Conservation (phyloP, 2,113 vertebrate species). For the Glaucidium brasilianum region DNA sequence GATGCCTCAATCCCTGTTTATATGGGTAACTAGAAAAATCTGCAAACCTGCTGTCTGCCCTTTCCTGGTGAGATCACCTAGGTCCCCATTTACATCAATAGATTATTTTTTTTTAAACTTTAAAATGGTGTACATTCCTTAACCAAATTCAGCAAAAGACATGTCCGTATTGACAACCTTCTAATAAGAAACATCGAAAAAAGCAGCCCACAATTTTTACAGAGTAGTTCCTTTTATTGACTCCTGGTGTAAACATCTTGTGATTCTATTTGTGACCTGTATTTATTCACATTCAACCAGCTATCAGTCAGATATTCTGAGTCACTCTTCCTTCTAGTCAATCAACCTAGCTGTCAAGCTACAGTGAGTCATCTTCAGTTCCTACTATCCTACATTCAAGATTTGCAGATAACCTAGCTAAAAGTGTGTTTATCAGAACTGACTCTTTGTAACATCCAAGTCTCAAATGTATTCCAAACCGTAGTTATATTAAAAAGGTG, state of each 20-base stretch:
- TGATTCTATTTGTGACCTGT: not conserved
- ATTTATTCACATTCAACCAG: not conserved
- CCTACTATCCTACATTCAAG: not conserved
- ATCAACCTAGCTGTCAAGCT: not conserved
- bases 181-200: not conserved
- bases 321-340: not conserved
- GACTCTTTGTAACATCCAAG: not conserved
- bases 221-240: not conserved
- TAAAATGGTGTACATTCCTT: not conserved
- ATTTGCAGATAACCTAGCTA: not conserved
- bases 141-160: not conserved
- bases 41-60: not conserved
- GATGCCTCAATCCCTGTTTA: not conserved
- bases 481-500: not conserved
- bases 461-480: not conserved
- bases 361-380: not conserved
- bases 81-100: not conserved
- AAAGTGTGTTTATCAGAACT: not conserved
- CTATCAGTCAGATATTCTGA: not conserved
- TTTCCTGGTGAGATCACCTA: not conserved
- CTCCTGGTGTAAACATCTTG: not conserved
- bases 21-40: not conserved
- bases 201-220: not conserved
- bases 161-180: not conserved
- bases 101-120: not conserved